A percentile compares a stretch with the other conserved stretches of the same genome.
Conservation (phyloP, 2,888 invertebrate genomes). For the Dolichopus griseipennis region DNA sequence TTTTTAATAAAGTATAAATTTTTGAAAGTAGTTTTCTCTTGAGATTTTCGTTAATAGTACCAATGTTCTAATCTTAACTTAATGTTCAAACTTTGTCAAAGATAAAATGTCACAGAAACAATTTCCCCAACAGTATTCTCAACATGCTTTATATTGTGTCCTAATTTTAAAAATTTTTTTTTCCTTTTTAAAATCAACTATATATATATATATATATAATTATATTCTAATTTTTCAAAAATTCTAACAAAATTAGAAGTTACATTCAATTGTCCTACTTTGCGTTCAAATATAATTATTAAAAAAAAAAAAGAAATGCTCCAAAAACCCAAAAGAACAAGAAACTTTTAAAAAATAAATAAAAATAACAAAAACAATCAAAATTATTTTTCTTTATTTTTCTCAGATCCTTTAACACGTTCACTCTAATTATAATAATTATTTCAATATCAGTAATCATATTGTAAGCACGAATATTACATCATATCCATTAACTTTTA, state of each 20-base stretch:
- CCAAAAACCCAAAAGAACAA: not conserved
- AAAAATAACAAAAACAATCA: not conserved
- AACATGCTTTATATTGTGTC: too few relatives aligned
- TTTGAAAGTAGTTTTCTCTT: too few relatives aligned
- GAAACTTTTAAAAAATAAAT: not conserved
- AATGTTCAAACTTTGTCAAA: too few relatives aligned
- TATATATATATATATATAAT: too few relatives aligned
- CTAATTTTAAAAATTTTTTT: too few relatives aligned
- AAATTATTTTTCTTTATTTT: not conserved
- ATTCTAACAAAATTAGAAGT: not conserved
- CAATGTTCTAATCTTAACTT: too few relatives aligned
- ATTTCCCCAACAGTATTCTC: too few relatives aligned
- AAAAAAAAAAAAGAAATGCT: not conserved
- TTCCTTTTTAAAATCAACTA: too few relatives aligned
- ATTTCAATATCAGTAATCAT: conserved; percentile 1
- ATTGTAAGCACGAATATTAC: not conserved
- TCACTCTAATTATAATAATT: conserved; percentile 1
- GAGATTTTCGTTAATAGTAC: too few relatives aligned
- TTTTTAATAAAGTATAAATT: too few relatives aligned
- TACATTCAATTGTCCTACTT: not conserved
- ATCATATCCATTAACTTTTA: too few relatives aligned
- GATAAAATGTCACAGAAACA: too few relatives aligned
- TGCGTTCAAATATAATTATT: not conserved
- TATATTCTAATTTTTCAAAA: not conserved
- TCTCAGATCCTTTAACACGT: not conserved